A percentile compares a stretch with the other conserved stretches of the same genome.
phyloP scores from a whole-genome alignment of 2,113 vertebrate genomes.

The human (Homo sapiens) region GRCh38 chrX:125495501-125496000 shows the following conservation, averaged over 20 bases:
- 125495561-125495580: slow-evolving; percentile 63
- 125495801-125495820: neutral
- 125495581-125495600: slow-evolving; percentile 76
- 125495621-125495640: slow-evolving; percentile 58
- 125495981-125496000: neutral
- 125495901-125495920: neutral
- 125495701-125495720: slow-evolving; percentile 49
- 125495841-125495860: neutral
- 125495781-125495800: neutral
- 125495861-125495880: neutral
- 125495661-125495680: slow-evolving; percentile 37
- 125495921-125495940: neutral
- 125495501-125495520: neutral
- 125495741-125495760: slow-evolving; percentile 32
- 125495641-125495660: slow-evolving; percentile 55
- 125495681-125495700: slow-evolving; percentile 54
- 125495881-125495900: neutral
- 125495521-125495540: neutral
- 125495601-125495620: slow-evolving; percentile 66
- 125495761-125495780: slow-evolving; percentile 14
- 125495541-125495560: slow-evolving; percentile 41
- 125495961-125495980: neutral
- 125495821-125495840: neutral
- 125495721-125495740: slow-evolving; percentile 52
- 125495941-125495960: neutral